Evolutionary conservation across 2,797 vertebrate genomes (phyloP), one percentile per base, ranked within the genome.

Genomic region (Podarcis siculus): DNA sequence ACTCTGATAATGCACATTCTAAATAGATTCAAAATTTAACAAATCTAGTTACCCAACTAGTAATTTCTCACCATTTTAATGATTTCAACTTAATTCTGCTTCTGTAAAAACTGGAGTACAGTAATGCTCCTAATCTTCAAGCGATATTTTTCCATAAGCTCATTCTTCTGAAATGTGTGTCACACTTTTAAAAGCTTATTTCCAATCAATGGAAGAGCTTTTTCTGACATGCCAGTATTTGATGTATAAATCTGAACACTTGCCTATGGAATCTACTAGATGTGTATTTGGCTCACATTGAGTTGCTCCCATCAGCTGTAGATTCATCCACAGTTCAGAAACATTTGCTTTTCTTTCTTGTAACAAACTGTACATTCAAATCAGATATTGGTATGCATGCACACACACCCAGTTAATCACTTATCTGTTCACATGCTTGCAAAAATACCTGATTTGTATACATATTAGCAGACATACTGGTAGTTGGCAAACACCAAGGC

Each of bases 281-380:
- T 90, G 71, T 55, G 69, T 81, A 86, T 90, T 88, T 92, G 79
- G 42, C 35, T 91, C 76, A 92, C 30, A 73, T 75, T 90, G 84
- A 79, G 45, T 81, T 90, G 77, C 79, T 78, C 87, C 7, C 58
- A 92, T 89, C 86, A 90, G 79, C 32, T 75, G 21, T 79, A 55
- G 27, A 84, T 90, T 75, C 58, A 87, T 75, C 45, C 42, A 55
- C 35, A 84, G 76, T 87, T 87, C 67, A 76, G 79, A 80, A 90
- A 87, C 66, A 81, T 76, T 87, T 87, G 69, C 42, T 77, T 78
- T 80, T 76, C 79, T 55, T 85, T 81, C 71, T 82, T 75, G 39
- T 76, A 76, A 76, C 37, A 81, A 66, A 89, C 2, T 80, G 82
- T 89, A 58, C 42, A 86, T 32, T 58, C 13, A 61, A 58, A 87